Base-by-base conservation (phyloP, 2,113 vertebrate species). In the Kobus ellipsiprymnus region DNA sequence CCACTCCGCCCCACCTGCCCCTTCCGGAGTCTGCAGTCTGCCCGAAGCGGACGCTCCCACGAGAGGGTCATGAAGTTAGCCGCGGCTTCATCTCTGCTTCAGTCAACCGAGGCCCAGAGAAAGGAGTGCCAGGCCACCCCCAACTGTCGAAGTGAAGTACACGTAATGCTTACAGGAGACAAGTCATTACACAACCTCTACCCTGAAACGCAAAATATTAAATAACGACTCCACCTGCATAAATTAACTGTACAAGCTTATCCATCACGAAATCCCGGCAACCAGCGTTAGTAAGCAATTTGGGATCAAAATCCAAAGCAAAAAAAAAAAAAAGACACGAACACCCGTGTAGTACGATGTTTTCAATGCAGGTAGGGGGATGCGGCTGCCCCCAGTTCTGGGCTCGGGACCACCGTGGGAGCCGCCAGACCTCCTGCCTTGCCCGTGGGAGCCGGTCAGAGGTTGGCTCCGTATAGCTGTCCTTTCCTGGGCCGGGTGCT, bases 21-120 rank as follows among this genome's bases (percentile, higher is more conserved):
- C 50, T 11, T 21, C 30, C 11, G 60, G 23, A 27, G 46, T 59
- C 29, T 15, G 60, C 29, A 27, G 46, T 59, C 29, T 15, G 96
- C 52, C n/a, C 48, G 2, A 29, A 52, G 55, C 33, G 50, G 25
- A 23, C 1, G 0, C 36, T 46, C 60, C 48, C 7, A n/a, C 15
- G 0, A 21, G 15, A 25, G 46, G 50, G 6, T 7, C 15, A 0
- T 0, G 0, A 3, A 1, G 14, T 0, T 11, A 36, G 13, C 71
- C 1, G 1, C 14, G 25, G 33, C 60, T 25, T 88, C 27, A 9
- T 23, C 57, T 80, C 46, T 46, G 50, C n/a, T 55, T 71, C 2
- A 48, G 46, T 50, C 19, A 59, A 57, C 57, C 2, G 21, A 44
- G 10, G 15, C 11, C 19, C 50, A 3, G 30, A 71, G 91, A 27